These are phyloP conservation scores for Petrocephalus sullivani DNA, from an alignment of 2,797 vertebrate genomes.

Conservation along the genomic window DNA sequence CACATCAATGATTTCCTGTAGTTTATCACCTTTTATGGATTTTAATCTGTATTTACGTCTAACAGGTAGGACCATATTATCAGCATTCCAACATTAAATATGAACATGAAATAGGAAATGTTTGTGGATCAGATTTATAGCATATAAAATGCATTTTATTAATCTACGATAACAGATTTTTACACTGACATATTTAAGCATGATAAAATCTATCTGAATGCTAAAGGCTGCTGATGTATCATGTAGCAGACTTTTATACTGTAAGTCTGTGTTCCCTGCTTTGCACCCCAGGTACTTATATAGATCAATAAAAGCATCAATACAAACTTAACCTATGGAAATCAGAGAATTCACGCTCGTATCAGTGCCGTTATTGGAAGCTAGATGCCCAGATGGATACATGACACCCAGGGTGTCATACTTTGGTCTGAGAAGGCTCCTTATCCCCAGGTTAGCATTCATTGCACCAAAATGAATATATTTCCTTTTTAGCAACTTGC, in stretches of 20 bases:
- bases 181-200: neutral
- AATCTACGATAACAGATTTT: neutral
- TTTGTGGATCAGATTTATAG: neutral
- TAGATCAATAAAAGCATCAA: too few species aligned
- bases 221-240: neutral
- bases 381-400: neutral
- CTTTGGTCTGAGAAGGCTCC: neutral
- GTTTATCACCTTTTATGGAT: neutral
- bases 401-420: neutral
- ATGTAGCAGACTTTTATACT: neutral
- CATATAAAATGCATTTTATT: neutral
- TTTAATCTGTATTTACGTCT: neutral
- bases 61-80: neutral
- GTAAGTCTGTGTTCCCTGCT: neutral
- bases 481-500: neutral
- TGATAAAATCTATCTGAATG: neutral
- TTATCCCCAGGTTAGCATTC: neutral
- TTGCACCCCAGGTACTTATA: too few species aligned
- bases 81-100: neutral
- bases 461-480: neutral
- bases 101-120: neutral
- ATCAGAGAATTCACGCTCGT: too few species aligned
- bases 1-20: neutral
- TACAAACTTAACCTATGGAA: too few species aligned
- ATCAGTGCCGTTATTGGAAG: too few species aligned